Evolutionary conservation across 2,888 invertebrate genomes (phyloP).

Genomic region (Cephus pygmeus): DNA sequence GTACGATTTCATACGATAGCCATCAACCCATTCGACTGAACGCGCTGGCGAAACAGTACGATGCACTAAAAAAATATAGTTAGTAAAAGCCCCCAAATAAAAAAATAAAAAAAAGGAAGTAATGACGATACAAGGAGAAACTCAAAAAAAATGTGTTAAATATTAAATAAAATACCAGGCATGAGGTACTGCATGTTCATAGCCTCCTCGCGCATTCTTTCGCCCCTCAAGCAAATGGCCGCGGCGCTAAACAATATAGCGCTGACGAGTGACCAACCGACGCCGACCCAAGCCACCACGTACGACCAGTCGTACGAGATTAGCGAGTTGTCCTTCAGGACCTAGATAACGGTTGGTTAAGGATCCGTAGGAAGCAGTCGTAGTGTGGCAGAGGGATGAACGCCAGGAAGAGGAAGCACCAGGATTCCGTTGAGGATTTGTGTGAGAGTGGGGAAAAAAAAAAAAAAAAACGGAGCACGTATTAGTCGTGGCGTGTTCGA

Average conservation of each 20-base stretch:
- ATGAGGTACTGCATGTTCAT: conserved; percentile 98
- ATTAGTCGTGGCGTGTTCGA: conserved; percentile 45
- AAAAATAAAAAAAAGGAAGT: conserved; percentile 2
- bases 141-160: conserved; percentile 31
- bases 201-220: conserved; percentile 93
- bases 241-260: conserved; percentile 94
- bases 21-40: neutral
- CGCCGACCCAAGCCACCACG: conserved; percentile 96
- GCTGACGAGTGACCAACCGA: conserved; percentile 89
- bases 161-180: conserved; percentile 77
- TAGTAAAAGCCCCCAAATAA: conserved; percentile 4
- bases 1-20: neutral
- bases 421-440: neutral
- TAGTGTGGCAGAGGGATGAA: neutral
- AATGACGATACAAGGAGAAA: conserved; percentile 54
- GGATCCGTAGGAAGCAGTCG: neutral
- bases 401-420: neutral
- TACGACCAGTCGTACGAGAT: conserved; percentile 96
- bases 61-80: neutral
- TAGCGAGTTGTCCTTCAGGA: conserved; percentile 86
- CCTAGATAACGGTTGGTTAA: conserved; percentile 68
- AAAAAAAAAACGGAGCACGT: conserved; percentile 41
- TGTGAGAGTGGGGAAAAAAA: conserved; percentile 34
- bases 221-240: conserved; percentile 93
- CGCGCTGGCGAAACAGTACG: conserved; percentile 12